Evolutionary conservation across 2,888 invertebrate species (phyloP), one percentile per base, ranked within the genome.

Genomic region (Pammene aurita): DNA sequence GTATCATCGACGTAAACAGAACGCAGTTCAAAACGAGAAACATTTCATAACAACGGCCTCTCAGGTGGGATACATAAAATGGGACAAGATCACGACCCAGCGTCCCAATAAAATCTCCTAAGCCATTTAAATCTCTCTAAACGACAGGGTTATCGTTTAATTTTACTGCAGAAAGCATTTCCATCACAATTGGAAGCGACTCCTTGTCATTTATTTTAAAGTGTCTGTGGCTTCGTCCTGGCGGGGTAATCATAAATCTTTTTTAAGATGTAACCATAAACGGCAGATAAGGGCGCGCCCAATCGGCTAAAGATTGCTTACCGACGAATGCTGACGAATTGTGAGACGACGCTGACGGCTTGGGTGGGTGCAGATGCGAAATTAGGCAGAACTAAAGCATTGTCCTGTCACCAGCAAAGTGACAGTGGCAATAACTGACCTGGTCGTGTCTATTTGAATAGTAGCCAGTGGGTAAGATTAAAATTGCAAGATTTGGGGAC

Each of bases 201-300:
- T 92, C 79, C 92, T 92, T 91, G 92, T 92, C 92, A 91, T 91
- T 92, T 91, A 91, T 92, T 90, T 91, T 89, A 88, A 91, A 90
- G 86, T 90, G 89, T 90, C 87, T 86, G 90, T 86, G 88, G 84
- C 85, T 80, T 82, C 84, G 83, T 82, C 83, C 85, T 84, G 86
- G 78, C 90, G 90, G 92, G 84, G 91, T 92, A 92, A 92, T 92
- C 92, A 90, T 92, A 92, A 92, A 92, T 92, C 92, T 92, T 89
- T 85, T 89, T 92, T 91, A 90, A 92, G 92, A 91, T 92, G 89
- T 85, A 77, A 84, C 88, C 90, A 91, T 92, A 92, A 92, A 92
- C 80, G 79, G 68, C 80, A 90, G 92, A 92, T 92, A 92, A 92
- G 91, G 90, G 87, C 86, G 88, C 89, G 86, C 87, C 88, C 90